Conservation (phyloP, 1,140 invertebrate species). For the Eumeta japonica region DNA sequence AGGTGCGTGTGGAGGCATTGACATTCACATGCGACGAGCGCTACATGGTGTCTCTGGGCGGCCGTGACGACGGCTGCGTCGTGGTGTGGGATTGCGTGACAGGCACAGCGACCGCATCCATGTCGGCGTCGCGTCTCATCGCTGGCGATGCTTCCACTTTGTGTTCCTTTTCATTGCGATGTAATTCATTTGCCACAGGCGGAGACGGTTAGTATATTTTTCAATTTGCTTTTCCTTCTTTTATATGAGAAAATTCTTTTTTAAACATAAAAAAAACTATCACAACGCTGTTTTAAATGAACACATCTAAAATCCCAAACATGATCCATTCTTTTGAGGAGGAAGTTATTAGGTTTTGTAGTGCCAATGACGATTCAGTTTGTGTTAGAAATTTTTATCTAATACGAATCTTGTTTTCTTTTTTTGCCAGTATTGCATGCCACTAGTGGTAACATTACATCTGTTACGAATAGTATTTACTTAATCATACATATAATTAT, state of each 20-base stretch:
- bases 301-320: too few species aligned
- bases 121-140: conserved; percentile 63
- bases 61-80: conserved; percentile 82
- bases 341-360: too few species aligned
- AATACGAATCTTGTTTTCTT: too few species aligned
- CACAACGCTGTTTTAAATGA: too few species aligned
- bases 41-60: conserved; percentile 83
- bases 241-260: neutral
- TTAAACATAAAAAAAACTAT: too few species aligned
- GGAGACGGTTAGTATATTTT: conserved; percentile 65
- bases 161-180: conserved; percentile 57
- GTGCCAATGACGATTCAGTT: too few species aligned
- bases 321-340: too few species aligned
- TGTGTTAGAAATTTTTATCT: too few species aligned
- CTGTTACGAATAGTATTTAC: too few species aligned
- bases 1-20: conserved; percentile 76
- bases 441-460: too few species aligned
- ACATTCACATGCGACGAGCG: conserved; percentile 77
- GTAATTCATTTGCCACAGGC: conserved; percentile 66
- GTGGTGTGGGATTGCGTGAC: conserved; percentile 71
- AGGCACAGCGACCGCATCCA: conserved; percentile 66
- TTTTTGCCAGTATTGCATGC: too few species aligned
- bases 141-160: conserved; percentile 66
- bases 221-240: conserved; percentile 3
- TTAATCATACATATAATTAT: too few species aligned